Base-by-base conservation (phyloP, 2,888 invertebrate genomes). In the Dendrolimus houi region DNA sequence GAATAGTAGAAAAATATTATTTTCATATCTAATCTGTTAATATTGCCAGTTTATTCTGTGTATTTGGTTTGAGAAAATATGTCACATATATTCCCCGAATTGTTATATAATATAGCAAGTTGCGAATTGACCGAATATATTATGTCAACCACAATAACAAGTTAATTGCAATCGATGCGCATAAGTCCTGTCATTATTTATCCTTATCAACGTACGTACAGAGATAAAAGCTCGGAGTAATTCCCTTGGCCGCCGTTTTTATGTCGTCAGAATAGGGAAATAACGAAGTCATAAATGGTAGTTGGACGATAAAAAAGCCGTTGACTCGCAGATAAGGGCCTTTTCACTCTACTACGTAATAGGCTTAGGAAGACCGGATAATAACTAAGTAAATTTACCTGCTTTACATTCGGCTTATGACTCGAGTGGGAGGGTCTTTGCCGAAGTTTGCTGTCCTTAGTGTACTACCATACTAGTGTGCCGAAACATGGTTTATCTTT, bases 241-340 rank as follows among this genome's bases (percentile, higher is more conserved):
- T 84, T 84, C 80, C 79, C 75, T 75, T 75, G 75, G 84, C 86
- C 81, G 87, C 83, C 85, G 79, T 87, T 87, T 87, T 87, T 87
- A 87, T 86, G 84, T 86, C 79, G 79, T 79, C 79, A 76, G 81
- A 88, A 87, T 87, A 87, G 84, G 83, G 78, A 87, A 87, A 87
- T 88, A 87, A 87, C 83, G 85, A 85, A 87, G 78, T 84, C 85
- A 84, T 87, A 87, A 85, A 87, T 84, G 83, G 75, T 70, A 83
- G 78, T 85, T 69, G 77, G 80, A 81, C 83, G 82, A 87, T 87
- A 87, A 87, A 88, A 85, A 87, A 85, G 82, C 82, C 79, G 75
- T 79, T 77, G 77, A 72, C 74, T 71, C 66, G 64, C 76, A 85
- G 84, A 87, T 85, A 85, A 85, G 81, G 80, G 79, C 62, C 67